These are phyloP conservation scores for Pipistrellus nathusii DNA, from an alignment of 2,797 vertebrate genomes.

Conservation along the genomic window DNA sequence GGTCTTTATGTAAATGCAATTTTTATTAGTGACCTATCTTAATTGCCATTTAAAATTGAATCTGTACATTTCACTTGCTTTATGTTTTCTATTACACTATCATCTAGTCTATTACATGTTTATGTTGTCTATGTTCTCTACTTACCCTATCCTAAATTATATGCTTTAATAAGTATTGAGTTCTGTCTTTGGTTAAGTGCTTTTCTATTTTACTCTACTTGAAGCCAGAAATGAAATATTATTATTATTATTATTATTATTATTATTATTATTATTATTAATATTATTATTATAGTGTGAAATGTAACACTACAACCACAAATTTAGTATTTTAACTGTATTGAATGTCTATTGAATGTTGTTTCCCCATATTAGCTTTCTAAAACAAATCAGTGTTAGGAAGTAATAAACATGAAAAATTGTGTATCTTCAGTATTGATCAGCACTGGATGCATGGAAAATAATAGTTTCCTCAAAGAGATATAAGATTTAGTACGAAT, in stretches of 20 bases:
- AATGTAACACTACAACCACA: background rate
- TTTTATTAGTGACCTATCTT: background rate
- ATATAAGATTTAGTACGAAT: background rate
- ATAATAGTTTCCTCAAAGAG: background rate
- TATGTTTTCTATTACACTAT: background rate
- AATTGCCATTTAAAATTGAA: background rate
- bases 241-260: no score
- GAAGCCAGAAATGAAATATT: background rate
- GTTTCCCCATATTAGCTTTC: background rate
- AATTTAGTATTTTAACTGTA: constrained; percentile 7
- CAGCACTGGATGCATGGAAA: background rate
- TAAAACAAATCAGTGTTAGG: background rate
- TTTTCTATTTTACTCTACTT: background rate
- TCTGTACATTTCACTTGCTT: background rate
- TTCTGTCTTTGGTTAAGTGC: background rate
- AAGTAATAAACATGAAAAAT: background rate
- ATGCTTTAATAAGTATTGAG: background rate
- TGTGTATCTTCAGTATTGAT: background rate
- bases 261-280: background rate
- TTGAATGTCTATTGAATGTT: background rate
- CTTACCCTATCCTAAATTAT: background rate
- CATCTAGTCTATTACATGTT: background rate
- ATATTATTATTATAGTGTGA: no score
- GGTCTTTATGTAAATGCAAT: background rate
- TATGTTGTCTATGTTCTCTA: background rate